phyloP scores from a whole-genome alignment of 2,888 invertebrate species.

The Xestia sexstrigata region DNA sequence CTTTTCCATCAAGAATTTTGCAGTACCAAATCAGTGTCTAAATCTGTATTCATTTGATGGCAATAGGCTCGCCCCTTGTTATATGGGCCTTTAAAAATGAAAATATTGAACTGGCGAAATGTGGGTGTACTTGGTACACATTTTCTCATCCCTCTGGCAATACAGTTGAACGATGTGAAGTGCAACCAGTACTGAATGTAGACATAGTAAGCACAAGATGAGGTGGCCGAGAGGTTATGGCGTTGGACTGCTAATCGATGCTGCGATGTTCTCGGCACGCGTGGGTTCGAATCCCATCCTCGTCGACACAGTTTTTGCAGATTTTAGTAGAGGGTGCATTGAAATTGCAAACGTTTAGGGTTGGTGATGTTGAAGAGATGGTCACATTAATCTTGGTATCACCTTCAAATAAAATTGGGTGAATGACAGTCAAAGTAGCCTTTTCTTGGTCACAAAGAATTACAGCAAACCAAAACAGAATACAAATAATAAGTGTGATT shows the following conservation, averaged over 20 bases:
- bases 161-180: not conserved
- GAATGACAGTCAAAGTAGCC: not conserved
- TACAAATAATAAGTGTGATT: not conserved
- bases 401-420: not conserved
- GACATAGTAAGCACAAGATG: conserved; percentile 72
- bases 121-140: not conserved
- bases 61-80: not conserved
- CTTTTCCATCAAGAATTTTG: not conserved
- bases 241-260: conserved; percentile 94
- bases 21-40: not conserved
- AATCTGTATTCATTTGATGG: not conserved
- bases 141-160: not conserved
- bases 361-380: not conserved
- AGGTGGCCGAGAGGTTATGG: conserved; percentile 91
- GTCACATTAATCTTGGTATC: not conserved
- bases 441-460: not conserved
- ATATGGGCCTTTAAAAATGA: not conserved
- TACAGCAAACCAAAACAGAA: not conserved
- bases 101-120: not conserved
- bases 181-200: not conserved
- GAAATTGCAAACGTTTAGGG: not conserved
- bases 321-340: not conserved
- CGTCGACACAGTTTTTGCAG: conserved; percentile 83
- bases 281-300: conserved; percentile 95
- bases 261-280: conserved; percentile 95